Percentiles rank a stretch among this genome's conserved stretches.
Evolutionary conservation across 2,888 invertebrate species (phyloP).

Genomic region (Latheticus oryzae): DNA sequence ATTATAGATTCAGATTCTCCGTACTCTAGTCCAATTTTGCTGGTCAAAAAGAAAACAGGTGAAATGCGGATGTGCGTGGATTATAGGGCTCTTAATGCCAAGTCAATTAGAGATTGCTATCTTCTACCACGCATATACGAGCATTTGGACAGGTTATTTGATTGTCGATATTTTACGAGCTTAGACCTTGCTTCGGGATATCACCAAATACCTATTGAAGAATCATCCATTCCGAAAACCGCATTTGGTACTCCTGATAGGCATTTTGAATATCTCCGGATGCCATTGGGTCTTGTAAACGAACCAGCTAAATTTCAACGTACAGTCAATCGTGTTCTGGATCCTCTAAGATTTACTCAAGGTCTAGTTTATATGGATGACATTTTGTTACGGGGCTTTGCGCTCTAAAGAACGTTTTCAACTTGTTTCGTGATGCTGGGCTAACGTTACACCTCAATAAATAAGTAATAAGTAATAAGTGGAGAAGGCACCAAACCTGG

Average conservation of each 20-base stretch:
- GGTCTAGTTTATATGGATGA: slow-evolving; percentile 42
- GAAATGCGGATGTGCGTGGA: neutral
- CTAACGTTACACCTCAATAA: slow-evolving; percentile 30
- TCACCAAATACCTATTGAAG: slow-evolving; percentile 1
- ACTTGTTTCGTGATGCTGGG: slow-evolving; percentile 9
- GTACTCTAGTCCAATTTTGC: neutral
- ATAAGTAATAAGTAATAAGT: slow-evolving; percentile 36
- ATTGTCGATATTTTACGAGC: slow-evolving; percentile 1
- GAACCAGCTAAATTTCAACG: slow-evolving; percentile 17
- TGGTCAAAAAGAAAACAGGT: slow-evolving; percentile 1
- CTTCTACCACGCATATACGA: slow-evolving; percentile 2
- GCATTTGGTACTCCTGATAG: slow-evolving; percentile 1
- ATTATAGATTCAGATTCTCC: neutral
- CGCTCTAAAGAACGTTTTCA: neutral
- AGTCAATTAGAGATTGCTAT: slow-evolving; percentile 4
- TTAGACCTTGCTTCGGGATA: slow-evolving; percentile 8
- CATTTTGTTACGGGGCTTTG: slow-evolving; percentile 25
- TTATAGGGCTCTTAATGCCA: neutral
- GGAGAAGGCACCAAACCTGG: slow-evolving; percentile 40
- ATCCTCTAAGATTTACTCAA: slow-evolving; percentile 1
- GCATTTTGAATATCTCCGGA: slow-evolving; percentile 7
- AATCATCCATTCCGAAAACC: slow-evolving; percentile 11
- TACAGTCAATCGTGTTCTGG: slow-evolving; percentile 42
- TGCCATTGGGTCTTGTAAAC: slow-evolving; percentile 16
- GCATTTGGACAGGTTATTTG: neutral